Evolutionary conservation across 2,888 invertebrate genomes (phyloP), one percentile per base, ranked within the genome.

Genomic region (Pteria penguin): DNA sequence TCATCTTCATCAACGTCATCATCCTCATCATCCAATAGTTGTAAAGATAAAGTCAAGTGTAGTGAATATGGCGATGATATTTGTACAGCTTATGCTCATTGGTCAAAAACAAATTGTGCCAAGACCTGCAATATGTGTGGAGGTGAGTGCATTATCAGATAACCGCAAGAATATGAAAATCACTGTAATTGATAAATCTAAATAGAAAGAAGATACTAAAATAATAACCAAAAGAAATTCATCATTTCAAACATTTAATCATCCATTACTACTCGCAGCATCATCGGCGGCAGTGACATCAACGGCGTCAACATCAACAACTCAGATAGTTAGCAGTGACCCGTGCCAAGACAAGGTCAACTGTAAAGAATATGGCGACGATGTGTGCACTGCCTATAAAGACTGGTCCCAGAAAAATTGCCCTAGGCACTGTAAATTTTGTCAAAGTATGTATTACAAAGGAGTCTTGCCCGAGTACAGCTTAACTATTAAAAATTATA

Each of bases 31-130:
- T 2, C 22, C 5, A 58, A 26, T 58, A 14, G 72, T 29, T 84
- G 82, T 73, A 31, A 68, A 14, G 84, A 83, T 55, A 72, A 62
- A 4, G 76, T 74, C 2, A 73, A 82, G 27, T 84, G 84, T 58
- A 45, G 31, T 18, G 72, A 66, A 4, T 83, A 84, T 61, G 79
- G 78, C 1, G 33, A 72, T 27, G 57, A 63, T 66, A 77, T 82
- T 1, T 84, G 83, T 72, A 75, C 79, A n/a, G 71, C 70, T 0
- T 80, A 79, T 27, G 75, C 72, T 2, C 58, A 61, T 2, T 84
- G 83, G 83, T 52, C 83, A 8, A 72, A 74, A 36, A 63, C 58
- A 24, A 75, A 84, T 69, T 83, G 84, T 66, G 33, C 73, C 4
- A 52, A 32, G 3, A 65, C n/a, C 18, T 67, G 73, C 54, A 55